These are phyloP conservation scores for Zeus faber DNA, from an alignment of 2,113 vertebrate genomes.

Conservation along the genomic window DNA sequence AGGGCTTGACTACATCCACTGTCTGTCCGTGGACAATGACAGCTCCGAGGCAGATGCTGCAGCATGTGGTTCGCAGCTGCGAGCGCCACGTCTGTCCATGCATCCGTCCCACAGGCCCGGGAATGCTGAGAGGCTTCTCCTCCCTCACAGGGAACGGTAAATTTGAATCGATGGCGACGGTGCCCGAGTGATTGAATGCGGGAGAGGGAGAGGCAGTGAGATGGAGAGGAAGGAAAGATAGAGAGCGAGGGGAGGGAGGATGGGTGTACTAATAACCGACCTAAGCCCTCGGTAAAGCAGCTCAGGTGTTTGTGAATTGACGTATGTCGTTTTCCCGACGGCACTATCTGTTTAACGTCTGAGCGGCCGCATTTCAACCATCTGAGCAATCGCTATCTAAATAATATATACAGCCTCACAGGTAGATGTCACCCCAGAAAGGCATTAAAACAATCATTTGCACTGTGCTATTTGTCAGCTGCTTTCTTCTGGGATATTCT, in stretches of 20 bases:
- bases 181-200: not conserved
- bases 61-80: constrained; percentile 46
- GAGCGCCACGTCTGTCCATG: too few relatives aligned
- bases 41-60: constrained; percentile 16
- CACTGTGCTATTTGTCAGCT: too few relatives aligned
- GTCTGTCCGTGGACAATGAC: constrained; percentile 24
- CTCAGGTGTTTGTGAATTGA: constrained; percentile 35
- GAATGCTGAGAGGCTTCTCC: too few relatives aligned
- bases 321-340: not conserved
- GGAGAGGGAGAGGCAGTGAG: not conserved
- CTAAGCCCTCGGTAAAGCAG: constrained; percentile 13
- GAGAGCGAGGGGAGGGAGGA: not conserved
- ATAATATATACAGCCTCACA: not conserved
- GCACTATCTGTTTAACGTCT: constrained; percentile 1
- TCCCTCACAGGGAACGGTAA: constrained; percentile 21
- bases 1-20: too few relatives aligned
- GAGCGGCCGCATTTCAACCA: constrained; percentile 2
- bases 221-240: not conserved
- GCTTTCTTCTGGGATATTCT: too few relatives aligned
- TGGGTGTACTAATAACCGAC: constrained; percentile 1
- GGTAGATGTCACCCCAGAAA: not conserved
- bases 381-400: constrained; percentile 6
- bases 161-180: constrained; percentile 15
- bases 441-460: constrained; percentile 23
- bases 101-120: too few relatives aligned